These are phyloP conservation scores for Plagiodera versicolora DNA, from an alignment of 2,888 invertebrate genomes.

Conservation along the genomic window DNA sequence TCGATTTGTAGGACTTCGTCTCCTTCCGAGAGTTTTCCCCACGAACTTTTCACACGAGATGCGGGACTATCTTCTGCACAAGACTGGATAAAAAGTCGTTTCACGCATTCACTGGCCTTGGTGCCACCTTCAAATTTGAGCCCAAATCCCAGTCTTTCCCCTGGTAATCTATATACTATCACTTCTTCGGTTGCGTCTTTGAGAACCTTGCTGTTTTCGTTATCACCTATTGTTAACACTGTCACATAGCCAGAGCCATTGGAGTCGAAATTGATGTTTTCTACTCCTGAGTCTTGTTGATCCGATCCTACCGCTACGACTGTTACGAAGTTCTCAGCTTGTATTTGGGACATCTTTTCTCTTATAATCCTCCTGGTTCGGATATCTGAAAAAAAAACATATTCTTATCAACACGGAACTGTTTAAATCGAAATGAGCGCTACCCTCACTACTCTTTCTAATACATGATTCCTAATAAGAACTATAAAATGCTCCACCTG, in stretches of 20 bases:
- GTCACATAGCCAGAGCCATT: conserved; percentile 60
- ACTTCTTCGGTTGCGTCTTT: conserved; percentile 69
- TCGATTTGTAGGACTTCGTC: conserved; percentile 90
- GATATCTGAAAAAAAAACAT: conserved; percentile 24
- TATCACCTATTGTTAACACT: conserved; percentile 63
- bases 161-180: conserved; percentile 80
- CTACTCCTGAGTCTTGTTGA: conserved; percentile 29
- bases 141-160: conserved; percentile 88
- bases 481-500: conserved; percentile 23
- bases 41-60: conserved; percentile 77
- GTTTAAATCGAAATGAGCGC: too few relatives aligned
- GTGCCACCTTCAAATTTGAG: conserved; percentile 91
- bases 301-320: conserved; percentile 63
- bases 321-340: conserved; percentile 58
- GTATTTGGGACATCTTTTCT: conserved; percentile 30
- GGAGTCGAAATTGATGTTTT: conserved; percentile 34
- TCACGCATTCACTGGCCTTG: conserved; percentile 77
- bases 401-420: neutral
- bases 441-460: too few relatives aligned
- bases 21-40: conserved; percentile 83
- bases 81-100: conserved; percentile 83
- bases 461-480: too few relatives aligned
- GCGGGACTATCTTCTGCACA: conserved; percentile 88
- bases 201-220: conserved; percentile 37
- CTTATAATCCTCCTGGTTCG: conserved; percentile 29